Evolutionary conservation across 2,113 vertebrate species (phyloP), one percentile per base, ranked within the genome.

Genomic region (Pygoscelis adeliae): DNA sequence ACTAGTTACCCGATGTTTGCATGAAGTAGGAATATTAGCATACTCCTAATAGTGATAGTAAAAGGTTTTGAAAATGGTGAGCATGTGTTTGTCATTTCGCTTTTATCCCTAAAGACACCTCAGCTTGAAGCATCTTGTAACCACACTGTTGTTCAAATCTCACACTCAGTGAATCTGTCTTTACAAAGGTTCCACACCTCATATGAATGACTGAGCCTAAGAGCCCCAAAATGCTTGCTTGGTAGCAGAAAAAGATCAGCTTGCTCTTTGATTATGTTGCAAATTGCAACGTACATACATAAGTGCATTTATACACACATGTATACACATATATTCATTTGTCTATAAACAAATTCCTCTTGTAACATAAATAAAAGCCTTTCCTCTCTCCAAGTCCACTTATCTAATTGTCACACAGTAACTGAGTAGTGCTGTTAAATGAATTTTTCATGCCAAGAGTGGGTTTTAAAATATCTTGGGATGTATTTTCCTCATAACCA

Each of bases 31-130:
- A 85, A 65, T 77, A 72, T 44, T 62, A 50, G 14, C 14, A 42
- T 58, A 47, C 40, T 52, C 26, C 16, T 67, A 42, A 26, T 12
- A 71, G 23, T 7, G 77, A 74, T 14, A 70, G 12, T 50, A 50
- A 56, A 61, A n/a, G 8, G 7, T 65, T 65, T 79, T 77, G 5
- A 11, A 70, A 65, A 49, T 72, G 19, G 58, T 36, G 30, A 93
- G 74, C 62, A 34, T 10, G 71, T 86, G 79, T 69, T 94, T 95
- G 83, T 93, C 50, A 96, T 95, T 97, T 97, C 49, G 46, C 82
- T 97, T 89, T 90, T 97, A 96, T 90, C 87, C 81, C 83, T 92
- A 91, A 66, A 87, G 91, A 92, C 53, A 80, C 21, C 70, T 95
- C 73, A 92, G 79, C 76, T 89, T 89, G 84, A 90, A 91, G 82